Evolutionary conservation across 2,113 vertebrate genomes (phyloP).

Genomic region (Paradoxurus hermaphroditus): DNA sequence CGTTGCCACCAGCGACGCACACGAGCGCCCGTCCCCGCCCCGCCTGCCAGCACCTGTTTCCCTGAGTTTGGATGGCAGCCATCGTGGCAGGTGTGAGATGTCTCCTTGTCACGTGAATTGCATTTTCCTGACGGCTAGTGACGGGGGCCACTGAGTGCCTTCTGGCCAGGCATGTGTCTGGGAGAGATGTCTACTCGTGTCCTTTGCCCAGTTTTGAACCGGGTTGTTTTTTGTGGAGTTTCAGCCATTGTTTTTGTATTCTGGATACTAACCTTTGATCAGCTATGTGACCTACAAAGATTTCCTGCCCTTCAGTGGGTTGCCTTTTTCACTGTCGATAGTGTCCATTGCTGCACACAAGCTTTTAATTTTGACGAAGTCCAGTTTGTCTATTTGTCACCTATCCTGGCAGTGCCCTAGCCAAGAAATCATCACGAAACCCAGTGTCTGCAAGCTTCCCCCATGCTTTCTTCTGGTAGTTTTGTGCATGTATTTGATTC

Average conservation of each 20-base stretch:
- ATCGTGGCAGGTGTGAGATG: fast-evolving
- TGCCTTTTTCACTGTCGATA: background rate
- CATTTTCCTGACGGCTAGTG: fast-evolving
- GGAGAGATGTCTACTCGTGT: background rate
- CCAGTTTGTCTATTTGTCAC: background rate
- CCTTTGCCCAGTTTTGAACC: background rate
- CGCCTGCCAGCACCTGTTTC: background rate
- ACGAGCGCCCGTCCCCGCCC: no score
- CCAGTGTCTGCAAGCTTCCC: background rate
- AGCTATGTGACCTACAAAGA: no score
- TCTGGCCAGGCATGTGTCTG: fast-evolving
- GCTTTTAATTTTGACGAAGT: background rate
- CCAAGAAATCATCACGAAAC: background rate
- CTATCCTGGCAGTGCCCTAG: background rate
- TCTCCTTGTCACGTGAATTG: fast-evolving
- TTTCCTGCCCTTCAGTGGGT: fast-evolving
- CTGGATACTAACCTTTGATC: background rate
- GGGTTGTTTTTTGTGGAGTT: background rate
- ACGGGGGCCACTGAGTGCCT: fast-evolving
- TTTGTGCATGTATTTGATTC: background rate
- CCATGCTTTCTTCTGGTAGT: no score
- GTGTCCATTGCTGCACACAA: background rate
- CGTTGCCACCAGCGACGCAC: background rate
- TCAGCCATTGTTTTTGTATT: background rate
- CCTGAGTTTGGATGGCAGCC: background rate